Base-by-base conservation (phyloP, 2,797 vertebrate genomes). In the Choloepus didactylus region DNA sequence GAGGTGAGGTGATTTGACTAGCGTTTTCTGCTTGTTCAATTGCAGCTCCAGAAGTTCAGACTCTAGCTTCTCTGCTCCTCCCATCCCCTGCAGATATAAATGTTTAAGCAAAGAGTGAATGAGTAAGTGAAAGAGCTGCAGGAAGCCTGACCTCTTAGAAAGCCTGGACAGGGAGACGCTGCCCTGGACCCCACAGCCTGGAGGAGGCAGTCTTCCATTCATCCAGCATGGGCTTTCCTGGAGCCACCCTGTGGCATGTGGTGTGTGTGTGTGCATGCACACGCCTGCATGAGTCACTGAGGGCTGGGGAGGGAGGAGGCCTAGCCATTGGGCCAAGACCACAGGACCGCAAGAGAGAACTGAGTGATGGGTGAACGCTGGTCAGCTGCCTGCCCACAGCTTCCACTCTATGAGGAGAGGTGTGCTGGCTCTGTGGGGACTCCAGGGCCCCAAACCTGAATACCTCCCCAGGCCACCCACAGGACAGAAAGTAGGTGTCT, bases 321-420 rank as follows among this genome's bases (percentile, higher is more conserved):
- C 31, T 62, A 49, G 51, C 59, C 72, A 12, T 7, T 44, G 0
- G 2, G 44, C 64, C 35, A 21, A 69, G 67, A 96, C 90, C 95
- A 75, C 86, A 88, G 77, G 67, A 82, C 79, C 95, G 76, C 87
- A 88, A 41, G 94, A 85, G 81, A 94, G 76, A 96, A 59, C 38
- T 54, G 14, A 18, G 27, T 59, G 64, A 67, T 85, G 38, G 84
- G 38, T 11, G 44, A 89, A 49, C n/a, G 15, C 21, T 21, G 5
- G 18, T 41, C 67, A 79, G 66, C 54, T n/a, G 1, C 35, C 79
- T 73, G 31, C 51, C 67, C 92, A 62, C 21, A 95, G 88, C 23
- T 1, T 4, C 29, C 6, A 38, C 35, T 70, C 27, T 38, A 60
- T 81, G 60, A 56, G 9, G 41, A 75, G 56, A 84, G 56, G 7